Evolutionary conservation across 2,888 invertebrate species (phyloP).

Genomic region (Girardia tigrina): DNA sequence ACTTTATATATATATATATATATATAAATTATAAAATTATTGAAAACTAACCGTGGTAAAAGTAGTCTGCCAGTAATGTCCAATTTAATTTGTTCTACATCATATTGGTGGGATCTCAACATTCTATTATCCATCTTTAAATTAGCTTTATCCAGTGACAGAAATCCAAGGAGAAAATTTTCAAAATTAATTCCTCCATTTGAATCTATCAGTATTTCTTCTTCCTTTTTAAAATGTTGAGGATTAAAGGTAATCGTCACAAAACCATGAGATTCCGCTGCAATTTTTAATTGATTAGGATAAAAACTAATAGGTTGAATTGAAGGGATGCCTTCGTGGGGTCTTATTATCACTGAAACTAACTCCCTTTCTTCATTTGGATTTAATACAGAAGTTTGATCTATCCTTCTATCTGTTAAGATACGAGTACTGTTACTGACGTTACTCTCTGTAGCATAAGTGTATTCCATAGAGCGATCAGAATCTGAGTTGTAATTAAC

Average conservation of each 20-base stretch:
- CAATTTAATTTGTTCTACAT: constrained; percentile 41
- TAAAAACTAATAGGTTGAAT: neutral
- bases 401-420: neutral
- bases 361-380: neutral
- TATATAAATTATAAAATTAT: too few species aligned
- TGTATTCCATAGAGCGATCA: neutral
- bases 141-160: constrained; percentile 41
- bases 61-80: constrained; percentile 46
- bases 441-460: neutral
- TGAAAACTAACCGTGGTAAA: constrained; percentile 45
- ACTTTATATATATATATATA: too few species aligned
- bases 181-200: constrained; percentile 40
- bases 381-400: neutral
- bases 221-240: constrained; percentile 38
- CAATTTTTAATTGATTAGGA: constrained; percentile 39
- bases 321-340: constrained; percentile 27
- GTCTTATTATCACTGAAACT: neutral
- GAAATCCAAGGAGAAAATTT: constrained; percentile 43
- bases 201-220: constrained; percentile 35
- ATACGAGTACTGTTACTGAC: neutral
- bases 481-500: neutral
- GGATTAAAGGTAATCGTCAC: constrained; percentile 43
- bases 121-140: constrained; percentile 36
- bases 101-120: constrained; percentile 40
- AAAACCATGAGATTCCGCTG: constrained; percentile 40